A percentile compares a stretch with the other conserved stretches of the same genome.
These are phyloP conservation scores for Villa cingulata DNA, from an alignment of 2,888 invertebrate genomes.

Conservation along the genomic window DNA sequence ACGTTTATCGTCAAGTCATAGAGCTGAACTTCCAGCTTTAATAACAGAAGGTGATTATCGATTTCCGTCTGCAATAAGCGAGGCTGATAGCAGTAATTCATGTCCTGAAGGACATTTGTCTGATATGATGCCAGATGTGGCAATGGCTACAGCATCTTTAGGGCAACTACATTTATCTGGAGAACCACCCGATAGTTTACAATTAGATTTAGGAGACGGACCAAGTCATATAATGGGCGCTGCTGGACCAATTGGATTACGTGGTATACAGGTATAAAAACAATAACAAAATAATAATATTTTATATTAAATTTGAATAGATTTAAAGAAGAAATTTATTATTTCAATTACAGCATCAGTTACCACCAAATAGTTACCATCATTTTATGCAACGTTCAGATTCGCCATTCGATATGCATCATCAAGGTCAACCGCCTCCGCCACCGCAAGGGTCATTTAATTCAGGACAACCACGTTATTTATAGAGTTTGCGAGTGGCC, in stretches of 20 bases:
- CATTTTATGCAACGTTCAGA: conserved; percentile 34
- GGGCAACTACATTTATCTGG: conserved; percentile 27
- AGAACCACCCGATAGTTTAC: conserved; percentile 42
- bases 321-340: too few relatives aligned
- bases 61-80: conserved; percentile 23
- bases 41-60: conserved; percentile 48
- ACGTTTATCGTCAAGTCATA: conserved; percentile 33
- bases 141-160: conserved; percentile 71
- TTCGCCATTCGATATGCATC: conserved; percentile 33
- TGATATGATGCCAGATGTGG: conserved; percentile 84
- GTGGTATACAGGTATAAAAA: conserved; percentile 28
- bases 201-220: conserved; percentile 72
- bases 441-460: conserved; percentile 32
- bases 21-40: conserved; percentile 49
- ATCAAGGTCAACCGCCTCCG: conserved; percentile 28
- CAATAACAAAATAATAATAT: too few relatives aligned
- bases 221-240: conserved; percentile 46
- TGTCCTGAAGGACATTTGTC: conserved; percentile 58
- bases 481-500: conserved; percentile 37
- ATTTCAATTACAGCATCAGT: conserved; percentile 34
- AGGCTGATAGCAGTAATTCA: conserved; percentile 33
- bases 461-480: conserved; percentile 36
- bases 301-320: too few relatives aligned
- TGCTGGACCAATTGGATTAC: conserved; percentile 27
- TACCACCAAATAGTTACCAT: conserved; percentile 32